Evolutionary conservation across 2,888 invertebrate genomes (phyloP), one percentile per base, ranked within the genome.

Genomic region (Dryobota labecula): DNA sequence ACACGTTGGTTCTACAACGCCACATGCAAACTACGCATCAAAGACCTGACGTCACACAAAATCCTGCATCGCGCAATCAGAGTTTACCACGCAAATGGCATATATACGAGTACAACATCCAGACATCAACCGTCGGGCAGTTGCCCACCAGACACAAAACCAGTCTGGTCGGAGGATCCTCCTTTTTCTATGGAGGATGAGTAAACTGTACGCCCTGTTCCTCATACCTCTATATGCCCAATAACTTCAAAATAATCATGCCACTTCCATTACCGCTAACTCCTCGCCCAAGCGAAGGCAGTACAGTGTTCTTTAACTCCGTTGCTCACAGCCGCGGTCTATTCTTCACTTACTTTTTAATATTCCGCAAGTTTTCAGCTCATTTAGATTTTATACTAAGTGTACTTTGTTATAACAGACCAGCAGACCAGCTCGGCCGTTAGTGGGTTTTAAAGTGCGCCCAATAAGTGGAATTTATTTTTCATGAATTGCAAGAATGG

Each of bases 281-380:
- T 88, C 87, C 4, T 0, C 8, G 66, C 2, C 27, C 9, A 54
- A 72, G 15, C 33, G 66, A 63, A 77, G 76, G 76, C 85, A 84
- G 86, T 89, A 89, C 85, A 88, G 86, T 85, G 87, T 89, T 88
- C 88, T 86, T 87, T 86, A 92, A 93, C 90, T 93, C 92, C 86
- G 86, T 89, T 88, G 71, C 88, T 86, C 85, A 89, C 88, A 89
- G 88, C 92, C 90, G 89, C 88, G 88, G 89, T 92, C 91, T 90
- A 90, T 93, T 93, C 92, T 90, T 88, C 86, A 89, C 88, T 91
- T 92, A 91, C 89, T 91, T 91, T 92, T 93, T 92, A 94, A 93
- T 93, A 93, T 92, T 86, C 91, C 87, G 70, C 89, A 90, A 93
- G 90, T 94, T 93, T 92, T 89, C 89, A 92, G 90, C 91, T 92